phyloP scores from a whole-genome alignment of 1,140 invertebrate genomes.

The Gerris buenoi region DNA sequence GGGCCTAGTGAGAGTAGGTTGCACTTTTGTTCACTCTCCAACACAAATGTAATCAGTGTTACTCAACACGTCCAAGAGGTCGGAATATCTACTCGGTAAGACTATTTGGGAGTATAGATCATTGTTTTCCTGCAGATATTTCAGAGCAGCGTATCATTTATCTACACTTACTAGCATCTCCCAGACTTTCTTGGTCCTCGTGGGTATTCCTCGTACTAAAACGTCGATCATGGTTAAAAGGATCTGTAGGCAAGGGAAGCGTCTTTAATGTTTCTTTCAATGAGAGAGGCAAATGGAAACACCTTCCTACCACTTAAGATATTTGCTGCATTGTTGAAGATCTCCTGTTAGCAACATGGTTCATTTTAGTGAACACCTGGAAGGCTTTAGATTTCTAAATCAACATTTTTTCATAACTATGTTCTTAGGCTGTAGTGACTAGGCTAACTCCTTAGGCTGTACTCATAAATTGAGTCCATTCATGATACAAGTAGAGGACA shows the following conservation, averaged over 20 bases:
- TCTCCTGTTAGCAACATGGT: neutral
- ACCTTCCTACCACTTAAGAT: neutral
- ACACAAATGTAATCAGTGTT: neutral
- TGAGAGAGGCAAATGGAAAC: neutral
- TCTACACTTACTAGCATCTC: neutral
- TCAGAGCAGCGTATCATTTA: neutral
- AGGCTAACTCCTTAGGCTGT: neutral
- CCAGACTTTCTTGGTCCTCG: neutral
- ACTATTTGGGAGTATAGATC: neutral
- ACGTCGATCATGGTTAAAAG: neutral
- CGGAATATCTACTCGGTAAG: neutral
- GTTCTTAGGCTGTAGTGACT: too few species aligned
- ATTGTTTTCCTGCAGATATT: neutral
- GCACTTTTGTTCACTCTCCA: neutral
- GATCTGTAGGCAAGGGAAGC: neutral
- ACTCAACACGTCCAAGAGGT: neutral
- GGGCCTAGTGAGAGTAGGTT: neutral
- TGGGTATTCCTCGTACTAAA: neutral
- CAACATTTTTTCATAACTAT: neutral
- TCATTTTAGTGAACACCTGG: neutral
- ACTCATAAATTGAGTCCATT: neutral
- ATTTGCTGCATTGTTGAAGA: neutral
- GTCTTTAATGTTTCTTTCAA: neutral
- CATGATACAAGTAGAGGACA: neutral
- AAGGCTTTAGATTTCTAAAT: neutral